Base-by-base conservation (phyloP, 2,113 vertebrate species). In the Gila orcuttii region DNA sequence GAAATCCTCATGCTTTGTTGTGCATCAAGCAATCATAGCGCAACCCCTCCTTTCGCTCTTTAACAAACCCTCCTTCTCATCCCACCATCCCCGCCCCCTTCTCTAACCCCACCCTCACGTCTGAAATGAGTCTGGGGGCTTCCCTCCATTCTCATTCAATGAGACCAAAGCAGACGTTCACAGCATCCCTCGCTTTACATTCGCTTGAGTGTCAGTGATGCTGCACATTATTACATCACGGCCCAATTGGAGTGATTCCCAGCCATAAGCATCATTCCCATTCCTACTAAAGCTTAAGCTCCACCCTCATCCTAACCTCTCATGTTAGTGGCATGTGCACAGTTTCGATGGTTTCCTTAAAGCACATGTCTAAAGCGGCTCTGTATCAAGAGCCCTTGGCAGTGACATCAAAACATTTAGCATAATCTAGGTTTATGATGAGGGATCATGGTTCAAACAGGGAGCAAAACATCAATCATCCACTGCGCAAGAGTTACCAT, bases 251-350 rank as follows among this genome's bases (percentile, higher is more conserved):
- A 45, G 3, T 19, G 11, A 42, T 6, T 39, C 21, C 33, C 33
- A 2, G 55, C 39, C 21, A 52, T 19, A 76, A 19, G 17, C 6
- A 11, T 6, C 15, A 55, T 11, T 33, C 74, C 71, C 23, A 25
- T 42, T 47, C 71, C 69, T 15, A 36, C 68, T 55, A 25, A 28
- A 77, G 74, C 74, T 5, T 52, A 77, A 55, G 47, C 74, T 21
- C 74, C 7, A 2, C 50, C 50, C 8, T 10, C 47, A 55, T 10
- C 25, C n/a, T 9, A 33, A 33, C 47, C 75, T 1, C 74, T 77
- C 25, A 77, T 4, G 50, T 77, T 77, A 33, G 13, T 55, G 15
- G 50, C 75, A 77, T 77, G 75, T 77, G 50, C 47, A 11, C 47
- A 6, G 15, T 55, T 55, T 55, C 47, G 1, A 31, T n/a, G 11